These are phyloP conservation scores for Dermatophagoides farinae DNA, from an alignment of 1,140 invertebrate species.

Conservation along the genomic window DNA sequence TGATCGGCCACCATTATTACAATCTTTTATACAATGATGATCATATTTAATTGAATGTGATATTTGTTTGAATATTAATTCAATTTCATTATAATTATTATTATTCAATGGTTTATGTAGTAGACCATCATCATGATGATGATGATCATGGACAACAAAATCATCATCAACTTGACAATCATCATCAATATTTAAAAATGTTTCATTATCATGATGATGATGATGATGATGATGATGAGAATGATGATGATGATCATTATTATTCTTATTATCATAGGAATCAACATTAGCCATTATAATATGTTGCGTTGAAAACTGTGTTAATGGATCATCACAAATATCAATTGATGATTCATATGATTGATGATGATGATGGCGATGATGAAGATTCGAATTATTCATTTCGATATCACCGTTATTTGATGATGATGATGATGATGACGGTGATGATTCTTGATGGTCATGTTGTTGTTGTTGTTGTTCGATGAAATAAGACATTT, in stretches of 20 bases:
- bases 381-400: neutral
- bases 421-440: neutral
- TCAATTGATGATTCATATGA: constrained; percentile 6
- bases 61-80: constrained; percentile 45
- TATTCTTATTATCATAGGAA: neutral
- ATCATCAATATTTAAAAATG: neutral
- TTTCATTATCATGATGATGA: constrained; percentile 13
- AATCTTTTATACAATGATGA: too few relatives aligned
- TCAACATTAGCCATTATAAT: neutral
- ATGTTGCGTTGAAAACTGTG: neutral
- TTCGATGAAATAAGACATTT: neutral
- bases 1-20: neutral
- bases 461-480: neutral
- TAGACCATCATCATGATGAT: neutral
- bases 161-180: neutral
- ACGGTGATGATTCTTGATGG: neutral
- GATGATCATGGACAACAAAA: neutral
- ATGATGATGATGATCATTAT: neutral
- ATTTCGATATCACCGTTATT: neutral
- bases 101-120: neutral
- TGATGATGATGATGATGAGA: neutral
- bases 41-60: constrained; percentile 28
- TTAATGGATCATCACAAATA: neutral
- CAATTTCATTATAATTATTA: constrained; percentile 31
- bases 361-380: neutral